Percentiles rank a stretch among this genome's conserved stretches.
Conservation (phyloP, 1,140 invertebrate species). For the Chrysoperla carnea region DNA sequence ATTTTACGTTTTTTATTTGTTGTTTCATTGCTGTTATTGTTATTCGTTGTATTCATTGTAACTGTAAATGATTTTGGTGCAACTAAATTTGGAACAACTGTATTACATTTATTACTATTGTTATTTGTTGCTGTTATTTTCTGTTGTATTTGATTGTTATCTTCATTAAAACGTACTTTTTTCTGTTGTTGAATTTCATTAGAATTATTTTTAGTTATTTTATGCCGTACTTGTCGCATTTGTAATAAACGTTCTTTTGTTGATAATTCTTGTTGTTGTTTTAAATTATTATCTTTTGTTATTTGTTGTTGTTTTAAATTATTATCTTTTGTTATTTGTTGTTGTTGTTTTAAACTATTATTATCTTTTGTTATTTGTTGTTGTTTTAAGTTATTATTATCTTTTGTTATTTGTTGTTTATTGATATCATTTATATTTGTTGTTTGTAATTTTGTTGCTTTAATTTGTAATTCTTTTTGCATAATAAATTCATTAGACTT, state of each 20-base stretch:
- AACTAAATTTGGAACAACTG: neutral
- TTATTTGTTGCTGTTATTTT: no score
- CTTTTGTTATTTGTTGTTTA: no score
- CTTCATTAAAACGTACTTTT: no score
- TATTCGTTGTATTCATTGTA: neutral
- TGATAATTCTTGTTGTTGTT: slow-evolving; percentile 7
- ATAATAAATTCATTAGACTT: no score
- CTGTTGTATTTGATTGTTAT: no score
- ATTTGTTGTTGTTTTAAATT: slow-evolving; percentile 2
- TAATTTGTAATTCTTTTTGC: no score
- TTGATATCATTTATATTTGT: no score
- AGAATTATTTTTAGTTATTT: slow-evolving; percentile 6
- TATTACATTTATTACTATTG: no score
- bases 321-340: neutral
- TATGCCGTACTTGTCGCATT: slow-evolving; percentile 21
- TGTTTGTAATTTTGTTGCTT: no score
- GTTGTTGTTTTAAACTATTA: slow-evolving; percentile 1
- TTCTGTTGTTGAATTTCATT: no score
- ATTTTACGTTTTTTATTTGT: neutral
- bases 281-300: slow-evolving; percentile 1
- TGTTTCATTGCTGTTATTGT: neutral
- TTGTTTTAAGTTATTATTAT: no score
- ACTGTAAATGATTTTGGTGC: neutral
- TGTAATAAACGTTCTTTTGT: slow-evolving; percentile 19
- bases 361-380: no score